These are phyloP conservation scores for Ochotona curzoniae DNA, from an alignment of 2,113 vertebrate species.

Conservation along the genomic window DNA sequence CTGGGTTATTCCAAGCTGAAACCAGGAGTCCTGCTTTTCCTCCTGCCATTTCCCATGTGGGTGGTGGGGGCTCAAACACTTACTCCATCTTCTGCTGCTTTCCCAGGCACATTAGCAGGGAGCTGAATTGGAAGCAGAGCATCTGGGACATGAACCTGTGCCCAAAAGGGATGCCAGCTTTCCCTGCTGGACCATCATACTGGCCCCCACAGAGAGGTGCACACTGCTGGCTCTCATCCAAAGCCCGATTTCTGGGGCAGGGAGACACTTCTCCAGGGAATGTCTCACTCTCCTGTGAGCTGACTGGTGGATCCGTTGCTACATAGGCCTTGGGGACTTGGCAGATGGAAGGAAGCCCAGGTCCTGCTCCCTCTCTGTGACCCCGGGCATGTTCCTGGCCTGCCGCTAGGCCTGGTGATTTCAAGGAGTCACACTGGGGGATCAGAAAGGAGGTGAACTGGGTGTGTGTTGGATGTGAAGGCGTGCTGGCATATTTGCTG, in stretches of 20 bases:
- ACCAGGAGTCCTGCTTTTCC: too few species aligned
- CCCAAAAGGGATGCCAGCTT: too few species aligned
- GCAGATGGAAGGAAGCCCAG: background rate
- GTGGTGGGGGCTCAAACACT: too few species aligned
- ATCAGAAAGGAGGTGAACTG: background rate
- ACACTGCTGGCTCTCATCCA: background rate
- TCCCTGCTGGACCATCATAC: too few species aligned
- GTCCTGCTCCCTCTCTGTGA: background rate
- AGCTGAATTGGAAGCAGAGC: too few species aligned
- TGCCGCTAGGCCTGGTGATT: background rate
- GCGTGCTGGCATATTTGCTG: accelerated
- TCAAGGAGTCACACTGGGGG: background rate
- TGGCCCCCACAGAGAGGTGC: background rate
- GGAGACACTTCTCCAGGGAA: too few species aligned
- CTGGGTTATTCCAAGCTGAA: too few species aligned
- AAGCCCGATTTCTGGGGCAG: background rate
- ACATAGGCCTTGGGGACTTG: background rate
- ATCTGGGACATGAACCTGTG: too few species aligned
- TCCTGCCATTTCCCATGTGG: too few species aligned
- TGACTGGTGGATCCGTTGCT: background rate
- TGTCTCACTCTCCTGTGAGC: background rate
- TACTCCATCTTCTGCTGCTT: too few species aligned
- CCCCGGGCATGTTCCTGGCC: background rate
- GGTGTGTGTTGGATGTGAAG: background rate
- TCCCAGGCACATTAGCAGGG: too few species aligned